These are phyloP conservation scores for Mantis religiosa DNA, from an alignment of 2,888 invertebrate genomes.

Conservation along the genomic window DNA sequence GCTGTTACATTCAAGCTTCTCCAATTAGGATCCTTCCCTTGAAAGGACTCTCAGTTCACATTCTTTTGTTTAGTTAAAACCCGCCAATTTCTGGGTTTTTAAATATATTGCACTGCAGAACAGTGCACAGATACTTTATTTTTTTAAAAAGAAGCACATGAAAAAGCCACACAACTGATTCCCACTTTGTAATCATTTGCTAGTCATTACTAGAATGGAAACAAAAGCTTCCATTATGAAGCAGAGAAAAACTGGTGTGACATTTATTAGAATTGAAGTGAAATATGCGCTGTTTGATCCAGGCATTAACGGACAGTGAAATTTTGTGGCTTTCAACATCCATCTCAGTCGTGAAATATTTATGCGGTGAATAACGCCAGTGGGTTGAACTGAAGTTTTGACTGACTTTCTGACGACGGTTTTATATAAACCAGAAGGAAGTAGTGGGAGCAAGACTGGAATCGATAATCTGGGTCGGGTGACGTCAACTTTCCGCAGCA, in stretches of 20 bases:
- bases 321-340: not conserved
- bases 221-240: not conserved
- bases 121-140: no score
- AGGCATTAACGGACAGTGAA: not conserved
- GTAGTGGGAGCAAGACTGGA: not conserved
- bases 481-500: not conserved
- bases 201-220: not conserved
- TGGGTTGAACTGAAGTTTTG: not conserved
- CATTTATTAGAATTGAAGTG: not conserved
- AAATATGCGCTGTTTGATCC: not conserved
- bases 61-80: no score
- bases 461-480: constrained; percentile 2
- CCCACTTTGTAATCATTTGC: not conserved
- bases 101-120: no score
- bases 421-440: not conserved
- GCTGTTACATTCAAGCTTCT: no score
- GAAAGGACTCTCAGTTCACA: no score
- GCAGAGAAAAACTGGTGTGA: not conserved
- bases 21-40: no score
- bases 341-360: not conserved
- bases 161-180: not conserved
- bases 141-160: no score
- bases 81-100: no score
- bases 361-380: not conserved
- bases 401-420: not conserved